Evolutionary conservation across 2,888 invertebrate species (phyloP), one percentile per base, ranked within the genome.

Genomic region (Synergus laeviventris): DNA sequence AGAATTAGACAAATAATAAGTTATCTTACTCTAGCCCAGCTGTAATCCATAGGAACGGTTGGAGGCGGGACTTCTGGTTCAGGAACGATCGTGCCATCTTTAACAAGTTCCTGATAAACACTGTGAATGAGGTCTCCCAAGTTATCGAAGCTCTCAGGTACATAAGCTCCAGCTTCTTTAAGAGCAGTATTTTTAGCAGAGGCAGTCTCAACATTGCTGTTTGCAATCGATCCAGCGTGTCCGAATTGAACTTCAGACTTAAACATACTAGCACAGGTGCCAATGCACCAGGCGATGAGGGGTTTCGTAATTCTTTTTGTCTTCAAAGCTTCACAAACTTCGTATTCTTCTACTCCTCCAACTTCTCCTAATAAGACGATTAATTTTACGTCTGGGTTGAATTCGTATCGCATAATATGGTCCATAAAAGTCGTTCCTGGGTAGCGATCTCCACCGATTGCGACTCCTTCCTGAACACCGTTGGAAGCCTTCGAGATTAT

Each of bases 41-140:
- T 97, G 91, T 97, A 99, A 91, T 99, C 99, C 99, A 99, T 99
- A 11, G 99, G 99, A n/a, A 99, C 99, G 21, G 99, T 99, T 2
- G 99, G 99, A 49, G 99, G 99, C 12, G 99, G 98, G 74, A 97
- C 94, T 91, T 99, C 99, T 61, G 96, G 95, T 84, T 95, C 94
- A 0, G 97, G 97, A 11, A 96, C 94, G 85, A 99, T 96, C 75
- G 94, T 93, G 56, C 98, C 98, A 21, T 94, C 93, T 74, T 94
- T 93, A 0, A 99, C 98, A 79, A 99, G 92, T 73, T 94, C 91
- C 73, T 93, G 91, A 90, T 96, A 97, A 0, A 96, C 96, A 84
- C 92, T 93, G 87, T 93, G 94, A 83, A 98, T 95, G 2, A 95
- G 90, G 81, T 95, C 95, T n/a, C 98, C 99, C 2, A 95, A 90